These are phyloP conservation scores for Drosophila tripunctata DNA, from an alignment of 2,888 invertebrate species.

Conservation along the genomic window DNA sequence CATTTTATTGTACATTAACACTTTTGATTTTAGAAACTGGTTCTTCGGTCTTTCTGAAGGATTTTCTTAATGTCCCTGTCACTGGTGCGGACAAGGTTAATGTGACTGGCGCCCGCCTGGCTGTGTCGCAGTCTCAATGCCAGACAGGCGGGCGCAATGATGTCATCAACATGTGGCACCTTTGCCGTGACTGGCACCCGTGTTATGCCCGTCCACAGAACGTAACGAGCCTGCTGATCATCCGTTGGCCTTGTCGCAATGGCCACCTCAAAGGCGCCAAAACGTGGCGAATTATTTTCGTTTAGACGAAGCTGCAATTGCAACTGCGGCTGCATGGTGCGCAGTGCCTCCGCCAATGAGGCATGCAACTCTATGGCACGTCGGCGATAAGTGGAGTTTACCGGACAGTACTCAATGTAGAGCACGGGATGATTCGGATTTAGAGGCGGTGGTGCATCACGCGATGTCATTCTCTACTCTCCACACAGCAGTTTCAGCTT, in stretches of 20 bases:
- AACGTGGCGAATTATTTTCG: constrained; percentile 53
- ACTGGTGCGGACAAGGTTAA: constrained; percentile 34
- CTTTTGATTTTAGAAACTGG: background rate
- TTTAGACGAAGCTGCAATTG: constrained; percentile 67
- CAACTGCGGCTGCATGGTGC: constrained; percentile 43
- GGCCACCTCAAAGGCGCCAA: constrained; percentile 74
- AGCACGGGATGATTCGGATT: constrained; percentile 68
- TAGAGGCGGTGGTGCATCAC: constrained; percentile 24
- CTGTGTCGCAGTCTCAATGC: constrained; percentile 42
- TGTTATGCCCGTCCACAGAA: constrained; percentile 71
- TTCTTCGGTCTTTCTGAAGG: constrained; percentile 19
- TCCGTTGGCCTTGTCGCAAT: constrained; percentile 50
- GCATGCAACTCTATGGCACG: constrained; percentile 64
- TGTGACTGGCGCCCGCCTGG: constrained; percentile 29
- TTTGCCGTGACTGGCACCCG: constrained; percentile 59
- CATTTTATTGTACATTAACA: no score
- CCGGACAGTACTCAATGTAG: constrained; percentile 73
- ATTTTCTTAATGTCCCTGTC: constrained; percentile 34
- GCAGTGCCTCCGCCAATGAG: constrained; percentile 62
- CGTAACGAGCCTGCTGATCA: constrained; percentile 15
- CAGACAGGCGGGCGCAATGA: constrained; percentile 53
- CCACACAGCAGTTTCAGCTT: background rate
- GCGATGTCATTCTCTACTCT: background rate
- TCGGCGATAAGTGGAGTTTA: constrained; percentile 52
- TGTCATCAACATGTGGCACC: constrained; percentile 71